Evolutionary conservation across 2,888 invertebrate species (phyloP).

Genomic region (Punctoribates punctum): DNA sequence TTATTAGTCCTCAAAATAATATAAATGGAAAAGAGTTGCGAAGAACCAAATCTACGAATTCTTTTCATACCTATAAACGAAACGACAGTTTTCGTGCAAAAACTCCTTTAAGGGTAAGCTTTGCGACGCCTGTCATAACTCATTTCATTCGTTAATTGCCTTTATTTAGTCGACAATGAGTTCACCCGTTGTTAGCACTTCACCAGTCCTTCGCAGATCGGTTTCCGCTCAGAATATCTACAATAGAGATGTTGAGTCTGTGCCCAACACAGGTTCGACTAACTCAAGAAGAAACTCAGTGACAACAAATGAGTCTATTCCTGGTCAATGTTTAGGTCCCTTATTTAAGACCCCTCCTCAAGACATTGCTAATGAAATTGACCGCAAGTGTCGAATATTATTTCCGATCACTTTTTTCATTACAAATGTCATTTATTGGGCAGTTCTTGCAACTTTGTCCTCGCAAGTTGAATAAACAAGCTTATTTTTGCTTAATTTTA

Average conservation of each 20-base stretch:
- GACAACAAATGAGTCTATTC: too few relatives aligned
- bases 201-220: too few relatives aligned
- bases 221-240: too few relatives aligned
- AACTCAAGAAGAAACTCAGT: too few relatives aligned
- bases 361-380: slow-evolving; percentile 47
- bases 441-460: background rate
- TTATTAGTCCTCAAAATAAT: background rate
- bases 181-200: too few relatives aligned
- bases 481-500: background rate
- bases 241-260: too few relatives aligned
- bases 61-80: background rate
- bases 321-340: background rate
- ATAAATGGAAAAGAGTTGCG: slow-evolving; percentile 4
- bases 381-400: slow-evolving; percentile 45
- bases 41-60: background rate
- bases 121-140: background rate
- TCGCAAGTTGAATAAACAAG: background rate
- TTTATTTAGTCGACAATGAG: too few relatives aligned
- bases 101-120: background rate
- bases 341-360: slow-evolving; percentile 29
- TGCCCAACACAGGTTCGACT: too few relatives aligned
- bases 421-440: slow-evolving; percentile 47
- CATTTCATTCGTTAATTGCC: background rate
- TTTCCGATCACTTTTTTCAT: slow-evolving; percentile 46
- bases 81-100: background rate